These are phyloP conservation scores for Peromyscus eremicus DNA, from an alignment of 2,797 vertebrate genomes.

Conservation along the genomic window DNA sequence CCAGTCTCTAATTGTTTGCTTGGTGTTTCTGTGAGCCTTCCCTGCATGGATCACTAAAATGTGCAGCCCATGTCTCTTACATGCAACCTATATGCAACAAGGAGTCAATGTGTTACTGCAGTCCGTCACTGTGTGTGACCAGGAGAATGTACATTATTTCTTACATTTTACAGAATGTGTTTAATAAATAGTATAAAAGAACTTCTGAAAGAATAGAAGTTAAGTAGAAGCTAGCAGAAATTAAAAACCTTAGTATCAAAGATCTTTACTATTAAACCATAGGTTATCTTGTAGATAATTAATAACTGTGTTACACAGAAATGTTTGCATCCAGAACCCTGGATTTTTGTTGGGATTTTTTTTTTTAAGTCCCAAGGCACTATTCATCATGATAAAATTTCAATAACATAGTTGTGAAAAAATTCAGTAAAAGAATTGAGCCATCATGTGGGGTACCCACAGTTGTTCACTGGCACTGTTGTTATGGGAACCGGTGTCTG, in stretches of 20 bases:
- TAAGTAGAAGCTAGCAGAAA: slow-evolving; percentile 56
- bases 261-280: slow-evolving; percentile 27
- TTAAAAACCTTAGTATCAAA: slow-evolving; percentile 64
- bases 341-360: neutral
- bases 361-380: slow-evolving; percentile 51
- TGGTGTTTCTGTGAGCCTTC: slow-evolving; percentile 44
- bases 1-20: slow-evolving; percentile 62
- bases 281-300: slow-evolving; percentile 59
- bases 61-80: slow-evolving; percentile 34
- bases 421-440: neutral
- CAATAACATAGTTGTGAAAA: neutral
- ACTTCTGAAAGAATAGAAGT: slow-evolving; percentile 44
- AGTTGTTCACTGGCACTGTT: neutral
- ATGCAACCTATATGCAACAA: slow-evolving; percentile 44
- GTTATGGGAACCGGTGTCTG: slow-evolving; percentile 34
- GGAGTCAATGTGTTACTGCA: slow-evolving; percentile 51
- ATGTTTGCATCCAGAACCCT: slow-evolving; percentile 34
- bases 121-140: slow-evolving; percentile 63
- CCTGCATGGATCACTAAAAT: slow-evolving; percentile 71
- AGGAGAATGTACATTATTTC: slow-evolving; percentile 71
- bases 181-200: slow-evolving; percentile 75
- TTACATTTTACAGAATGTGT: slow-evolving; percentile 55
- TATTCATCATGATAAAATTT: slow-evolving; percentile 65
- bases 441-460: neutral
- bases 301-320: neutral